Evolutionary conservation across 2,797 vertebrate species (phyloP).

Genomic region (Chaenodraco wilsoni): DNA sequence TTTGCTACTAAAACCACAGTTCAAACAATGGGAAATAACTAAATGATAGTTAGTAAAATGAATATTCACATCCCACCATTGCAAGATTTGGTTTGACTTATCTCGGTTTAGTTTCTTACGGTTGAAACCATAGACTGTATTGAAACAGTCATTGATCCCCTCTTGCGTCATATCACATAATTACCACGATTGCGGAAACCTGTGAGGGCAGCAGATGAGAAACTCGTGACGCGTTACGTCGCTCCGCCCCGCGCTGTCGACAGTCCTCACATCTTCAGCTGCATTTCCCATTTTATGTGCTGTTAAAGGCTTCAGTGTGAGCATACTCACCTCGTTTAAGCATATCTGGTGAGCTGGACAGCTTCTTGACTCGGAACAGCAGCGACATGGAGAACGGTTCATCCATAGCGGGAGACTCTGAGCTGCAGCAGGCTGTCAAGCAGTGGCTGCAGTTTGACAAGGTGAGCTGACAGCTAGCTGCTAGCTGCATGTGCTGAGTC

Average conservation of each 20-base stretch:
- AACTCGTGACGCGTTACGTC: slow-evolving; percentile 46
- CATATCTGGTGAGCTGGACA: not conserved
- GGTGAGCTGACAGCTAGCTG: slow-evolving; percentile 78
- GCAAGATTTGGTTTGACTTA: no score
- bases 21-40: no score
- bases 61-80: no score
- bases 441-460: slow-evolving; percentile 90
- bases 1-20: no score
- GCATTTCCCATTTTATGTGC: not conserved
- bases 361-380: not conserved
- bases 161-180: not conserved
- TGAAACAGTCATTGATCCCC: not conserved
- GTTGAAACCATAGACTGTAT: not conserved
- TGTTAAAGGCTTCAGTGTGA: not conserved
- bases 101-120: not conserved
- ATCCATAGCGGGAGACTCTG: slow-evolving; percentile 52
- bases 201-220: slow-evolving; percentile 42
- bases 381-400: slow-evolving; percentile 72
- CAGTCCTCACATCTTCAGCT: not conserved
- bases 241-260: not conserved
- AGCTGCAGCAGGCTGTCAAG: slow-evolving; percentile 73
- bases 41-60: no score
- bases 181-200: not conserved
- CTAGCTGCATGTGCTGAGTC: slow-evolving; percentile 5
- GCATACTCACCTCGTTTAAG: not conserved